Base-by-base conservation (phyloP, 2,113 vertebrate species). In the Silurus glanis region DNA sequence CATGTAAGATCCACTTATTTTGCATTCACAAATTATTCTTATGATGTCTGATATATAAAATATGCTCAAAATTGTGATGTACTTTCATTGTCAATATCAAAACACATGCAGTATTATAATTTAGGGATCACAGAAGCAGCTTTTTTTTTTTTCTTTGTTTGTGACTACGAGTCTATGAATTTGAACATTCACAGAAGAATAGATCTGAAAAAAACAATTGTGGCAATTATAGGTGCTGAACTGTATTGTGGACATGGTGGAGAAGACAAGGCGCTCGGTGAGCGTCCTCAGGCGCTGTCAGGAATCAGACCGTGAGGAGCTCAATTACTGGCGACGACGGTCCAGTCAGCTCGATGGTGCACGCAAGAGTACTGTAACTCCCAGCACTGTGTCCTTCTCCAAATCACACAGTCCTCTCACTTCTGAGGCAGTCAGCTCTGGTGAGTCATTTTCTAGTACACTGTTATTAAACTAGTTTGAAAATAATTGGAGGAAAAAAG, bases 221-320 rank as follows among this genome's bases (percentile, higher is more conserved):
- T 47, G 17, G 10, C 47, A 55, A 14, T 72, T 62, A 21, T 86
- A 99, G 98, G 97, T 98, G 0, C 91, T 99, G 91, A 99, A 99
- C 89, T 99, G 97, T 91, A 99, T 99, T 76, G 98, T 99, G 95
- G 98, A 99, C 94, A 99, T 99, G 98, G 98, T 99, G 92, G 98
- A 99, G 89, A 99, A 99, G 91, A 99, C 98, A 0, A 94, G 97
- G 76, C 94, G 98, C 56, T 99, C 98, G 0, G 97, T 99, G 93
- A 96, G 96, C 0, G 98, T 99, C 88, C 96, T 99, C 87, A 95
- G 97, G 47, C 95, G 98, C 87, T 99, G 98, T 90, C 98, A 99
- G 93, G 98, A 99, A 92, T 96, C 97, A 0, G 98, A 99, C 74
- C 95, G 97, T 0, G 97, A 99, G 72, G 98, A 99, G 87, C 96